Evolutionary conservation across 1,140 invertebrate species (phyloP).

Genomic region (Onthophagus taurus): DNA sequence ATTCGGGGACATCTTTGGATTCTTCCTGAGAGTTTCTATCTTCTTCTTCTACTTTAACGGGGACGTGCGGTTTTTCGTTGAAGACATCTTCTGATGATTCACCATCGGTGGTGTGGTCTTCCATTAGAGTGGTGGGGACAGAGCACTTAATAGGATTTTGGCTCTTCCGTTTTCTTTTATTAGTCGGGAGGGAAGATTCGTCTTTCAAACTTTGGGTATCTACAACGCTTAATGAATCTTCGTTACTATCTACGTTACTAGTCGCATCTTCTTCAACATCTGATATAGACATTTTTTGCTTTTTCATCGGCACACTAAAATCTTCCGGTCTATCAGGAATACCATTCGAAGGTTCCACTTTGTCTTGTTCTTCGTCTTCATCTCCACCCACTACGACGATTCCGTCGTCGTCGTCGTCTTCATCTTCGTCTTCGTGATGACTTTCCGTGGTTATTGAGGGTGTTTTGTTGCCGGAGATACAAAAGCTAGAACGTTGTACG

Average conservation of each 20-base stretch:
- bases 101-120: constrained; percentile 43
- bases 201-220: constrained; percentile 46
- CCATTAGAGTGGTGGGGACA: constrained; percentile 45
- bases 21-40: constrained; percentile 14
- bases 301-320: constrained; percentile 53
- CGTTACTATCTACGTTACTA: constrained; percentile 63
- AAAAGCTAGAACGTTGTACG: constrained; percentile 44
- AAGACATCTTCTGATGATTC: constrained; percentile 54
- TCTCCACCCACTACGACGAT: constrained; percentile 52
- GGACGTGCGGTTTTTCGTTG: constrained; percentile 21
- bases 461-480: constrained; percentile 39
- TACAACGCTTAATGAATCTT: constrained; percentile 54
- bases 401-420: constrained; percentile 50
- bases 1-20: constrained; percentile 18
- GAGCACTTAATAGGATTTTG: constrained; percentile 83
- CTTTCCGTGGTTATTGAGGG: constrained; percentile 34
- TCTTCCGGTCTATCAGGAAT: constrained; percentile 52
- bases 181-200: constrained; percentile 41
- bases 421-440: constrained; percentile 39
- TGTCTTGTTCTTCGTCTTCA: constrained; percentile 49
- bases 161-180: constrained; percentile 78
- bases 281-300: constrained; percentile 47
- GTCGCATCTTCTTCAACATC: constrained; percentile 56
- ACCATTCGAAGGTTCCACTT: constrained; percentile 25
- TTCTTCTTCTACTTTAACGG: constrained; percentile 19